Evolutionary conservation across 2,888 invertebrate genomes (phyloP), one percentile per base, ranked within the genome.

Genomic region (Adineta ricciae): DNA sequence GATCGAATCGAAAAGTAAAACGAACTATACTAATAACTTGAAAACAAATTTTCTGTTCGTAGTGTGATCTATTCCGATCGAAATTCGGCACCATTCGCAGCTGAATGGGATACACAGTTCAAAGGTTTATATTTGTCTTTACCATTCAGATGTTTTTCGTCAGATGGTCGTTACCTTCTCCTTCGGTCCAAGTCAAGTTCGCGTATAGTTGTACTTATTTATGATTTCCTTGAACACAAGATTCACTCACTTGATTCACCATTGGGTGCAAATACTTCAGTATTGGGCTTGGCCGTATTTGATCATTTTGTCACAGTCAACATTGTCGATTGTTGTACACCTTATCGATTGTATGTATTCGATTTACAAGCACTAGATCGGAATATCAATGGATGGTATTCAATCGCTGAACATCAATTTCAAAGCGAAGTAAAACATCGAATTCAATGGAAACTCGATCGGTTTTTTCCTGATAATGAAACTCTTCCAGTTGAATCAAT

Each of bases 381-480:
- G 32, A 7, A 64, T n/a, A 64, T 11, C 9, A 64, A 64, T n/a
- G 64, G 27, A 27, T 64, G 32, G 32, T 32, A 64, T 64, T 64
- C 32, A n/a, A 64, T 64, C 27, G 24, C 24, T 64, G 24, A 64
- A 64, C 56, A 64, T 64, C 24, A 64, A 64, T 64, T 64, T 64
- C 14, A 64, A 52, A n/a, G 32, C 27, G 64, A 64, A 64, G 64
- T 32, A 32, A 64, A 64, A 64, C 3, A 64, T n/a, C 64, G 32
- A 64, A 9, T 64, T 64, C 9, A 32, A 32, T 64, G 64, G 64
- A 32, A 27, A 14, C 1, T 64, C 9, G 27, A 64, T 64, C n/a
- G 64, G 16, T 64, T 64, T 64, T 64, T 64, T 64, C 64, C 64
- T 21, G 27, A 64, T 64, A 64, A 64, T 64, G 64, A 64, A 64